Evolutionary conservation across 2,113 vertebrate species (phyloP).

Genomic region (Myxocyprinus asiaticus): DNA sequence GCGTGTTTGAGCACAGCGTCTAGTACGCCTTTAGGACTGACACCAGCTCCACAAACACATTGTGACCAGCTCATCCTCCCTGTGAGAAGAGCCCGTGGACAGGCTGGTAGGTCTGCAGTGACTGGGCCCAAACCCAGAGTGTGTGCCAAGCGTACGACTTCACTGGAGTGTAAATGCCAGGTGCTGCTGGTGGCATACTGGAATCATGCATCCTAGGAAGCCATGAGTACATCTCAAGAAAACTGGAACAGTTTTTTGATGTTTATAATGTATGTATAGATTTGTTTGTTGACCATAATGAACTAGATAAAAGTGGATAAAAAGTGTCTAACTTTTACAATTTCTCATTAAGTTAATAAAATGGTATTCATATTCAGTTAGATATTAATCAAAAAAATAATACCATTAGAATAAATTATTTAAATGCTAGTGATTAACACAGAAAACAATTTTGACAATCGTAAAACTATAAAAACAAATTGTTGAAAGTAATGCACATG

Average conservation of each 20-base stretch:
- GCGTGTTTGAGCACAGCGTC: conserved; percentile 1
- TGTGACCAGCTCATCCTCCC: conserved; percentile 24
- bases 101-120: conserved; percentile 59
- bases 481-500: too few relatives aligned
- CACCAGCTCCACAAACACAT: background rate
- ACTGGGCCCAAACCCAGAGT: conserved; percentile 52
- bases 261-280: background rate
- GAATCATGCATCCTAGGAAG: conserved; percentile 59
- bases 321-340: too few relatives aligned
- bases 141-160: conserved; percentile 64
- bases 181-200: conserved; percentile 75
- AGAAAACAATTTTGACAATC: too few relatives aligned
- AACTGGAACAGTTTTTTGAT: conserved; percentile 5
- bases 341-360: too few relatives aligned
- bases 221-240: conserved; percentile 50
- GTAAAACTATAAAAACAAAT: too few relatives aligned
- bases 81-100: conserved; percentile 60
- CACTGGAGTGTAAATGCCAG: conserved; percentile 80
- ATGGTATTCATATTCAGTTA: too few relatives aligned
- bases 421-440: too few relatives aligned
- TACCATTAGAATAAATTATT: too few relatives aligned
- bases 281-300: background rate
- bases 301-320: too few relatives aligned
- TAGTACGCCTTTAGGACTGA: too few relatives aligned
- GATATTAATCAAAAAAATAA: too few relatives aligned